Evolutionary conservation across 2,888 invertebrate genomes (phyloP).

Genomic region (Fragum whitleyi): DNA sequence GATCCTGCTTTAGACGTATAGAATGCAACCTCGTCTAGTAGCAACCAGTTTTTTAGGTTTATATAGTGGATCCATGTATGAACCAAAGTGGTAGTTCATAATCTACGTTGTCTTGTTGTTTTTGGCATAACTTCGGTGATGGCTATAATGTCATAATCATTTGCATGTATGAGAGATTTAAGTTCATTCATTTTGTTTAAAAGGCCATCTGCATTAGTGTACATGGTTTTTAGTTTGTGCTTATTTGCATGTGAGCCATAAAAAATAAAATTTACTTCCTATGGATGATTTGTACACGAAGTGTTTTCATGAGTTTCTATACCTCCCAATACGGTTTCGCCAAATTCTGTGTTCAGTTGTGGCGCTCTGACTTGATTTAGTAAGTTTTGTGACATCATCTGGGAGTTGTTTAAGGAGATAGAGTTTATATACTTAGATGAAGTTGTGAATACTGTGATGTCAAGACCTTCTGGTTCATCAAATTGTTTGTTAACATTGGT

Average conservation of each 20-base stretch:
- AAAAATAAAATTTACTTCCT: conserved; percentile 3
- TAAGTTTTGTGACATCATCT: background rate
- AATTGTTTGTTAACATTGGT: background rate
- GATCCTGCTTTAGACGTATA: background rate
- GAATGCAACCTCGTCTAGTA: too few relatives aligned
- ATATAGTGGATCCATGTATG: too few relatives aligned
- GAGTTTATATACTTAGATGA: background rate
- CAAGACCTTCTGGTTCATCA: background rate
- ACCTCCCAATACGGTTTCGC: background rate
- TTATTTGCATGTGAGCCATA: background rate
- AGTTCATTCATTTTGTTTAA: background rate
- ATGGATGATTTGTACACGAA: background rate
- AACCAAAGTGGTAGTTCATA: background rate
- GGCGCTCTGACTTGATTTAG: background rate
- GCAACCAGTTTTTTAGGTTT: too few relatives aligned
- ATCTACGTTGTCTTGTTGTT: background rate
- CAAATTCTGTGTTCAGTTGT: background rate
- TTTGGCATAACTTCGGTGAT: background rate
- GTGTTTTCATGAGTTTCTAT: background rate
- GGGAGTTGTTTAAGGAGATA: background rate
- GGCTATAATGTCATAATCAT: background rate
- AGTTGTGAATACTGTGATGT: background rate
- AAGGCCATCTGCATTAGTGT: background rate
- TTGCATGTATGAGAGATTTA: background rate
- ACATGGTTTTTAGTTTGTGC: background rate